Percentiles rank a stretch among this genome's conserved stretches.
These are phyloP conservation scores for Oscheius onirici DNA, from an alignment of 2,888 invertebrate genomes.

Conservation along the genomic window DNA sequence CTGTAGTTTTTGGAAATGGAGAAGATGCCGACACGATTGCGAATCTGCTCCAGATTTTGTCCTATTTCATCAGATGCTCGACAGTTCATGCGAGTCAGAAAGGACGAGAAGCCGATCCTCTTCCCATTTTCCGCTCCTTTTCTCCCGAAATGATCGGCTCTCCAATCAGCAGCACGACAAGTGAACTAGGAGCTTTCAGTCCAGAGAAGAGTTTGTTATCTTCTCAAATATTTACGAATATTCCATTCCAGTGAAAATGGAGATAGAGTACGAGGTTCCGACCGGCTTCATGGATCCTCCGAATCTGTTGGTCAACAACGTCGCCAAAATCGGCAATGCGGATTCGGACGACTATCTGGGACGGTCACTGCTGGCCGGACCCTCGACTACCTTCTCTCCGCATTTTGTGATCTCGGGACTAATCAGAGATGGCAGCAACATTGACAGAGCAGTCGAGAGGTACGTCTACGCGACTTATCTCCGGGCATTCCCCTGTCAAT, in stretches of 20 bases:
- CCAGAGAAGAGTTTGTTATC: slow-evolving; percentile 24
- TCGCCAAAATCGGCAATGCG: background rate
- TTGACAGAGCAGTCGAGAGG: slow-evolving; percentile 41
- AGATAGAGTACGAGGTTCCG: background rate
- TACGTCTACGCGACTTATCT: slow-evolving; percentile 12
- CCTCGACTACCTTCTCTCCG: slow-evolving; percentile 57
- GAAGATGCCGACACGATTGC: slow-evolving; percentile 76
- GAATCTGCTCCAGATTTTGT: slow-evolving; percentile 80
- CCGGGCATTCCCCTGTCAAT: no score
- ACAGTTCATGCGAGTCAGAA: slow-evolving; percentile 43
- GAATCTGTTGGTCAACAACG: background rate
- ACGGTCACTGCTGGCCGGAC: slow-evolving; percentile 62
- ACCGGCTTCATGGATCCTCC: slow-evolving; percentile 3
- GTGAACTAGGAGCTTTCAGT: slow-evolving; percentile 25
- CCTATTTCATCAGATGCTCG: slow-evolving; percentile 85
- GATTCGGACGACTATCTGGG: slow-evolving; percentile 45
- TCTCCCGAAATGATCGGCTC: slow-evolving; percentile 31
- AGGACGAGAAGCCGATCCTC: slow-evolving; percentile 5
- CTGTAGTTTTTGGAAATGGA: slow-evolving; percentile 78
- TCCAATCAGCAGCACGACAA: slow-evolving; percentile 10
- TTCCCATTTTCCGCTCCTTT: slow-evolving; percentile 28
- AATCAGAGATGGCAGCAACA: slow-evolving; percentile 39
- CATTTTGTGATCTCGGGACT: slow-evolving; percentile 65
- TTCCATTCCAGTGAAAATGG: background rate
- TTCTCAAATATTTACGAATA: background rate